Base-by-base conservation (phyloP, 2,888 invertebrate genomes). In the Tineola bisselliella region DNA sequence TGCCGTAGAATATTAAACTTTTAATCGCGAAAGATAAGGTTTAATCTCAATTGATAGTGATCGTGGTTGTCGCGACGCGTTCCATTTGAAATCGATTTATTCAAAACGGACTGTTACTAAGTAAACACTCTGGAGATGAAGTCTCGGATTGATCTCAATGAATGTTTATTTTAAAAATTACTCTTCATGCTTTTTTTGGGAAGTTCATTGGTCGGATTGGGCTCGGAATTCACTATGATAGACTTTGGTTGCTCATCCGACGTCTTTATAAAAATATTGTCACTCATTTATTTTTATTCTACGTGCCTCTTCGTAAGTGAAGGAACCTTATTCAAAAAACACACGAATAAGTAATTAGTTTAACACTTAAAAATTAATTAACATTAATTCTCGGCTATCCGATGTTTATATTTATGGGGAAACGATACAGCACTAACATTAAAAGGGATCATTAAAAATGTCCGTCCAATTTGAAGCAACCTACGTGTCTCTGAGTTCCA, bases 71-170 rank as follows among this genome's bases (percentile, higher is more conserved):
- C 44, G 33, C 44, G 17, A 17, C 11, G 61, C 54, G 64, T 64
- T 66, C 70, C 70, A 74, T 72, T 70, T 66, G 68, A 75, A 83
- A 79, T 80, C 79, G 78, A 81, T 81, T 81, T 79, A 77, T 77
- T 76, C 73, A 77, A 81, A 76, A 74, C 79, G 75, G 77, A 76
- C 76, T 84, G 81, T 84, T 84, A 81, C 84, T 81, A 81, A 82
- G 81, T 81, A 86, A 86, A 86, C 75, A 84, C 79, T 81, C 67
- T 25, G 61, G 70, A 74, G 78, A 76, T 79, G 78, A 75, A 76
- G 78, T 67, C 73, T 74, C 75, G 76, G 80, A 83, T 81, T 79
- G 76, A 79, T 81, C 78, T 73, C 74, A 70, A 72, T 70, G 72
- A 73, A 76, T 84, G 76, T 86, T 86, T 82, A 80, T 83, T 84